Base-by-base conservation (phyloP, 2,888 invertebrate species). In the Volucella inanis region DNA sequence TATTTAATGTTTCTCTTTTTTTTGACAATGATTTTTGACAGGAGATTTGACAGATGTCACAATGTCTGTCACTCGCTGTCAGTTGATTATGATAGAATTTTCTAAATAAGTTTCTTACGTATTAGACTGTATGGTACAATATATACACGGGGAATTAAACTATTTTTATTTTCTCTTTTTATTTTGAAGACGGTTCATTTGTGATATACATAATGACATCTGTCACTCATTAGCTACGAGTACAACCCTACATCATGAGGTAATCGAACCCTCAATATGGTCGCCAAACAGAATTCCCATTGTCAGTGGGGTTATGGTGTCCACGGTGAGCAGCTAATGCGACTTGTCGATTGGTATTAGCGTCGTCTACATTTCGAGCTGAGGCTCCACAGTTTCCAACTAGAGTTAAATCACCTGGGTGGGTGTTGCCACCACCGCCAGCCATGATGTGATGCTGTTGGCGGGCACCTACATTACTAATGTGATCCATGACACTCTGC, bases 401-500 rank as follows among this genome's bases (percentile, higher is more conserved):
- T 64, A 92, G 86, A 22, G 92, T 92, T 31, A 92, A 88, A 80
- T 92, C 92, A 0, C 91, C 91, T 43, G 90, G 90, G 88, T 90
- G 91, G n/a, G 90, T 89, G 6, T 90, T 90, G 0, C 91, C 91
- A 39, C 43, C 79, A 1, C 90, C 91, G n/a, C 91, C 90, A 14
- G 93, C 90, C 93, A 93, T 93, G 61, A 93, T 93, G 78, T 93
- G 91, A 18, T 91, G 91, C 88, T 93, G 93, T 87, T 92, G 92
- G 12, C 92, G 89, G 72, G 93, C 94, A 55, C 93, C 94, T 55
- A 94, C 95, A 65, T 94, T 94, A 65, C 95, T 95, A 75, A 95
- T 94, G 90, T 95, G 95, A 91, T 96, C 95, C 95, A 95, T 95
- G 88, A 95, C 95, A 50, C 94, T 95, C 91, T 95, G 95, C 80